Evolutionary conservation across 30 jellyfish, hydroid and myxozoan genomes (phyloP), one percentile per base, ranked within the genome.

Genomic region (Mastigias papua): DNA sequence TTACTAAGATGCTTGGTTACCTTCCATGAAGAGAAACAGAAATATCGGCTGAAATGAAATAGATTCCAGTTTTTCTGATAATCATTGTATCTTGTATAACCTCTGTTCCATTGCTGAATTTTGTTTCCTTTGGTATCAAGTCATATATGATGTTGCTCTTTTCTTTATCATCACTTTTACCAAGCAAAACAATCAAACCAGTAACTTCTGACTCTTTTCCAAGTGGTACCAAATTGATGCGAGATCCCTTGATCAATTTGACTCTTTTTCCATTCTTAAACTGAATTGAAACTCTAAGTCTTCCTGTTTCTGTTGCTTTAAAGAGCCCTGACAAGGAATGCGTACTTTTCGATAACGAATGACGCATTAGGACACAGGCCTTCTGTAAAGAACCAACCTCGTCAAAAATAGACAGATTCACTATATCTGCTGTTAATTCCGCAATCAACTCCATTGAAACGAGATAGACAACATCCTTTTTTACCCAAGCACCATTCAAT

Each of bases 21-120:
- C 78, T 29, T 67, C 31, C 78, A 54, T 21, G 67, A 3, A 54
- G 5, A 6, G 67, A 10, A 48, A 69, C 68, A 78, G 61, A 34
- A 78, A 32, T 21, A 54, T 54, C 67, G 17, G 67, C 27, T 54
- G 67, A 10, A 5, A 54, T 54, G 27, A 54, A 54, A 34, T 82
- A 82, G 57, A 82, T 73, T 51, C 91, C 91, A 1, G 84, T 66
- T 48, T 77, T 73, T 69, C 77, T 25, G 54, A 82, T 42, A 50
- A 66, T 46, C 60, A 67, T 11, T 26, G 80, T 51, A 35, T 60
- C 91, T 26, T 82, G 84, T 35, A 46, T 54, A 48, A 13, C 48
- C 33, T 31, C 29, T 8, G 48, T 51, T 35, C 80, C 68, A 54
- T 54, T 54, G 23, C 7, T 11, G 67, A 54, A 54, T 54, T 19